phyloP scores from a whole-genome alignment of 2,888 invertebrate species.

The Drosophila stalkeri region DNA sequence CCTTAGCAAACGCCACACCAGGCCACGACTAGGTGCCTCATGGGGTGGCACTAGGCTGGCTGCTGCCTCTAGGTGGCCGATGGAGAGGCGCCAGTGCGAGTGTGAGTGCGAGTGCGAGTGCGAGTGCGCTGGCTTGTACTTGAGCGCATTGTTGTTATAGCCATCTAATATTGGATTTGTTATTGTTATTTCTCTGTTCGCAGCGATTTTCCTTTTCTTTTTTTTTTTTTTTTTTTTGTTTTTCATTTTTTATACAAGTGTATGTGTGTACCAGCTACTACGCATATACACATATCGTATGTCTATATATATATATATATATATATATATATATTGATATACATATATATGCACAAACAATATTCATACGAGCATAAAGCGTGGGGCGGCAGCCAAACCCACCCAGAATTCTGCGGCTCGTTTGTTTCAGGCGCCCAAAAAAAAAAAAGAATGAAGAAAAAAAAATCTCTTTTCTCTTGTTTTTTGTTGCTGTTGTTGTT shows the following conservation, averaged over 20 bases:
- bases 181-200: constrained; percentile 69
- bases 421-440: constrained; percentile 67
- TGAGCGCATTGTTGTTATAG: constrained; percentile 67
- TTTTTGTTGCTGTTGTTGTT: constrained; percentile 40
- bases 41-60: not conserved
- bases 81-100: constrained; percentile 10
- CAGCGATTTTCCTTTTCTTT: constrained; percentile 12
- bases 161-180: constrained; percentile 77
- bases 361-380: constrained; percentile 63
- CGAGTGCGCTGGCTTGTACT: constrained; percentile 46
- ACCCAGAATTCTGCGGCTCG: constrained; percentile 53
- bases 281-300: constrained; percentile 4
- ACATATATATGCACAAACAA: constrained; percentile 59
- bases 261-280: not conserved
- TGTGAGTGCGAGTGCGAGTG: constrained; percentile 15
- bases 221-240: constrained; percentile 21
- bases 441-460: constrained; percentile 10
- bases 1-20: constrained; percentile 32
- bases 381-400: constrained; percentile 17
- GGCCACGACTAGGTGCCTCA: constrained; percentile 6
- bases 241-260: constrained; percentile 41
- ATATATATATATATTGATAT: constrained; percentile 2
- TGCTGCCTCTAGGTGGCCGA: not conserved
- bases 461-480: constrained; percentile 23
- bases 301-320: not conserved